Conservation (phyloP, 2,113 vertebrate genomes). For the Urocynchramus pylzowi region DNA sequence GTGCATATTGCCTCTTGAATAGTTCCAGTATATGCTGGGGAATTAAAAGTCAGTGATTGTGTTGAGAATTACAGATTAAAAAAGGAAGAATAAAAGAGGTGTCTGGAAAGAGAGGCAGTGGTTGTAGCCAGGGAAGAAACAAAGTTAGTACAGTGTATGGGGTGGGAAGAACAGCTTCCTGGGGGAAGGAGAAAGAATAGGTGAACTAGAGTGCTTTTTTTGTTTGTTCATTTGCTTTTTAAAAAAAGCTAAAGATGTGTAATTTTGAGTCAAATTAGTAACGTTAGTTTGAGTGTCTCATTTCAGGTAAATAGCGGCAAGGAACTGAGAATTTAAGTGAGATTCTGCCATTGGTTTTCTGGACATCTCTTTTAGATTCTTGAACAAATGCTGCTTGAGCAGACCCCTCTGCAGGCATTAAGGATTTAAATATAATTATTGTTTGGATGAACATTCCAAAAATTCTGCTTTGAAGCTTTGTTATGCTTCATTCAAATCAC, state of each 20-base stretch:
- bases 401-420: background rate
- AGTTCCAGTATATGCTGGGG: background rate
- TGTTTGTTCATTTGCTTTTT: background rate
- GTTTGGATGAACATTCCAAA: background rate
- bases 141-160: background rate
- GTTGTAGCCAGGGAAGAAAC: background rate
- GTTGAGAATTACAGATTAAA: background rate
- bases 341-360: background rate
- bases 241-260: background rate
- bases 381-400: background rate
- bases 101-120: background rate
- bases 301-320: background rate
- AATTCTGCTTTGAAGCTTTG: background rate
- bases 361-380: background rate
- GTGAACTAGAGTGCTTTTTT: background rate
- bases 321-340: background rate
- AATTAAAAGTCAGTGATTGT: background rate
- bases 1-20: background rate
- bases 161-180: background rate
- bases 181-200: background rate
- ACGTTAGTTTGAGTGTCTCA: background rate
- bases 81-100: background rate
- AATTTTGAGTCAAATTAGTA: background rate
- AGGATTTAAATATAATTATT: background rate
- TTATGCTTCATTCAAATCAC: slow-evolving; percentile 2